These are phyloP conservation scores for Anguilla pacifica DNA, from an alignment of 2,797 vertebrate genomes.

Conservation along the genomic window DNA sequence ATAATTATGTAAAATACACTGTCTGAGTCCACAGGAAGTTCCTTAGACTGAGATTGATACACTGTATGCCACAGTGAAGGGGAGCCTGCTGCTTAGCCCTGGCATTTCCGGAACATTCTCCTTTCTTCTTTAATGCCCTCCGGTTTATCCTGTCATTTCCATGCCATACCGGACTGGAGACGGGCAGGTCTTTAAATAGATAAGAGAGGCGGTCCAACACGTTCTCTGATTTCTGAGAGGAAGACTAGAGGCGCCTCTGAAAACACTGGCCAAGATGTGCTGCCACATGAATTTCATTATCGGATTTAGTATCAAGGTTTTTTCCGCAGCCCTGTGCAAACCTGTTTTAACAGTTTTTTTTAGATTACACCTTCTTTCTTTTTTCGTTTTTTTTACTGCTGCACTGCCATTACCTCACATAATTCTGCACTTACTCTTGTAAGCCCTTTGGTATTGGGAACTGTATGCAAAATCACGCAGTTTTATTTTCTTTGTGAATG, in stretches of 20 bases:
- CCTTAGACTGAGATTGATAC: background rate
- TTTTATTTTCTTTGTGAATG: background rate
- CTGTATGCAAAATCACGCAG: too few relatives aligned
- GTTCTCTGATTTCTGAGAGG: background rate
- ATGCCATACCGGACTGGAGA: background rate
- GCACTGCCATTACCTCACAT: background rate
- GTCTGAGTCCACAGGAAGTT: constrained; percentile 1
- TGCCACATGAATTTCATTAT: constrained; percentile 15
- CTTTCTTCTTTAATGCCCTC: constrained; percentile 27
- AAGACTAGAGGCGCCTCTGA: background rate
- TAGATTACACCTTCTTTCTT: background rate
- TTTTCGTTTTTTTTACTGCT: background rate
- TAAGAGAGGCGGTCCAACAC: constrained; percentile 1
- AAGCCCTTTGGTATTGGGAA: too few relatives aligned
- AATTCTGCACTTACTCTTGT: too few relatives aligned
- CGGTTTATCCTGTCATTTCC: background rate
- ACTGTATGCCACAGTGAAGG: background rate
- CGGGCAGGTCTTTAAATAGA: constrained; percentile 8
- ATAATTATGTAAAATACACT: constrained; percentile 9
- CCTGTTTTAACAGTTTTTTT: background rate
- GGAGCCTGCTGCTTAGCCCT: constrained; percentile 26
- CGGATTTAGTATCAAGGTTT: background rate
- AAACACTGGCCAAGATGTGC: background rate
- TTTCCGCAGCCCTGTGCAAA: background rate
- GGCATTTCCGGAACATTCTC: constrained; percentile 19